Base-by-base conservation (phyloP, 2,113 vertebrate genomes). In the Apeltes quadracus region DNA sequence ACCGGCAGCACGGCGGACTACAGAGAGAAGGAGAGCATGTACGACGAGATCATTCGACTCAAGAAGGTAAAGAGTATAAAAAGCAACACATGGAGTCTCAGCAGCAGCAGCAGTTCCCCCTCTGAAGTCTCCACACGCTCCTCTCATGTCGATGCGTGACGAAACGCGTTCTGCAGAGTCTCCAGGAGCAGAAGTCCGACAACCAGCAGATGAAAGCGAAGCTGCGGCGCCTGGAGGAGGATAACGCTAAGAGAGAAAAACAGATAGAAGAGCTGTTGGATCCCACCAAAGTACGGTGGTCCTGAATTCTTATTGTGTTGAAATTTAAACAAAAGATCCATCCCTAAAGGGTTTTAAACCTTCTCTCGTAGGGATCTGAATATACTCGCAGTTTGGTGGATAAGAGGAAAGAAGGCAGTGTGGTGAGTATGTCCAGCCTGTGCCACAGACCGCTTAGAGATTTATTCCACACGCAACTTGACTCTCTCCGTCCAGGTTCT, bases 21-120 rank as follows among this genome's bases (percentile, higher is more conserved):
- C 91, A 95, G 94, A 87, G 96, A 96, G 41, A 98, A 95, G 64
- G 96, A 99, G 83, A 96, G 96, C 66, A 97, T 99, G 97, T 96
- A 98, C 13, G 94, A 97, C 51, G 96, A 98, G 90, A 98, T 98
- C 48, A 92, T 97, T 36, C 94, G 94, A 66, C 84, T 99, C 55
- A 99, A 98, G 84, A 98, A 98, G 96, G 97, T 98, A 92, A 62
- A n/a, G 8, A n/a, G n/a, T n/a, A n/a, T n/a, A n/a, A n/a, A n/a
- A n/a, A n/a, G n/a, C n/a, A n/a, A n/a, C n/a, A n/a, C n/a, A n/a
- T n/a, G n/a, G n/a, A n/a, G n/a, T n/a, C n/a, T n/a, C n/a, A n/a
- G n/a, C n/a, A n/a, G n/a, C n/a, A n/a, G n/a, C n/a, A n/a, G n/a
- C n/a, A n/a, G n/a, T n/a, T n/a, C 29, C 27, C 16, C 13, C 5